These are phyloP conservation scores for Bathynomus jamesi DNA, from an alignment of 1,140 invertebrate species.

Conservation along the genomic window DNA sequence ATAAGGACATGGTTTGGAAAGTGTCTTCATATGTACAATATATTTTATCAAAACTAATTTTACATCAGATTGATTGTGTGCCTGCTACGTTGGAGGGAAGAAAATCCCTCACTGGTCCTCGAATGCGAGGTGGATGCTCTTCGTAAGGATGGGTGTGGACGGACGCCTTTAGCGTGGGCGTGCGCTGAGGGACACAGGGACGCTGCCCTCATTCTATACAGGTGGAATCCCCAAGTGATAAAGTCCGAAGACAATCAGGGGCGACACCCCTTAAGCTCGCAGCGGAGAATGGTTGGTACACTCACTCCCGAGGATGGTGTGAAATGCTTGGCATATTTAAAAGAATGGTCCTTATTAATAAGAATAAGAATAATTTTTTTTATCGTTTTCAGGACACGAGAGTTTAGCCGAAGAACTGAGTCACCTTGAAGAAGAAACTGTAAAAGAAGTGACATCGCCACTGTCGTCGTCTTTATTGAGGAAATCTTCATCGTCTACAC, in stretches of 20 bases:
- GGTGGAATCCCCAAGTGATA: constrained; percentile 66
- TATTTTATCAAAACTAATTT: background rate
- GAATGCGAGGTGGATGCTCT: constrained; percentile 87
- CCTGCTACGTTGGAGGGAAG: constrained; percentile 75
- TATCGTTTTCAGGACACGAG: constrained; percentile 43
- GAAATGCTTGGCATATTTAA: no score
- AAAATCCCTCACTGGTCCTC: constrained; percentile 74
- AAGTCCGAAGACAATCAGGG: constrained; percentile 59
- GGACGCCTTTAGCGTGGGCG: constrained; percentile 86
- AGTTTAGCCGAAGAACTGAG: constrained; percentile 37
- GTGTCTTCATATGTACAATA: no score
- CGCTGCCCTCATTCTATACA: constrained; percentile 73
- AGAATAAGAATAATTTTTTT: no score
- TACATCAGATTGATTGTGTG: constrained; percentile 54
- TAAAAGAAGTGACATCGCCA: background rate
- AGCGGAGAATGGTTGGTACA: constrained; percentile 28
- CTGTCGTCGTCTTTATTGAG: background rate
- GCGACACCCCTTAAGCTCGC: constrained; percentile 43
- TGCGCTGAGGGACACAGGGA: constrained; percentile 76
- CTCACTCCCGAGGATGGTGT: no score
- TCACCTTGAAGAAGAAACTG: constrained; percentile 13
- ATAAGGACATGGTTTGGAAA: no score
- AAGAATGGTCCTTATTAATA: no score
- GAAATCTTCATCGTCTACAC: background rate
- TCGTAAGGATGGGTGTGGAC: constrained; percentile 74